Base-by-base conservation (phyloP, 2,888 invertebrate species). In the Cordilura impudica region DNA sequence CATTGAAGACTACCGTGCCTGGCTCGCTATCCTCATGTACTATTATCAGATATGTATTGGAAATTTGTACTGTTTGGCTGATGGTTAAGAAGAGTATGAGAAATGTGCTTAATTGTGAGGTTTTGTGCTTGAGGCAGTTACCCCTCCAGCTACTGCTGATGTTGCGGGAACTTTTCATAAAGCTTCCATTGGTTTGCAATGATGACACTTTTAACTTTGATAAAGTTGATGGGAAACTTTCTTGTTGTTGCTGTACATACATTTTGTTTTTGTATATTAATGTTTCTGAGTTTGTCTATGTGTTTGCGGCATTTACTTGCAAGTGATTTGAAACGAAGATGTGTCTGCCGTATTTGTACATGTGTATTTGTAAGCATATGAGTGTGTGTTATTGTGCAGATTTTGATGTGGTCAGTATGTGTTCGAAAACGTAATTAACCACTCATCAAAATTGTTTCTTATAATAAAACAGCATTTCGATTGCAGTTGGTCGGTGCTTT, bases 1-100 rank as follows among this genome's bases (percentile, higher is more conserved):
- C 94, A 89, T 96, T 95, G 89, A 96, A 93, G 81, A 95, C 92
- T 75, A 93, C 90, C 83, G 93, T 91, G 14, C 94, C 95, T 0
- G 94, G 91, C 18, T 92, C 92, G 31, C 91, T 90, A 65, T 91
- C 87, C 88, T 93, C 93, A 51, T 92, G 91, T 76, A 93, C 91
- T 77, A 93, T 91, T 85, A 93, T 91, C 84, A 93, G 91, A 89
- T 93, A 93, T 47, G 87, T 85, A 7, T 60, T 53, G n/a, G 84
- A 60, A 16, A 82, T 84, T 84, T 84, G 83, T 75, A 84, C 82
- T 81, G 83, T 81, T 45, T 75, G 74, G 43, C 74, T 61, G 72
- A 56, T 43, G 43, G 54, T 58, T 12, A 81, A 21, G 6, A 81
- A 31, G 21, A 82, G 54, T 66, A 81, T 63, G 31, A 79, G 47